A percentile compares a stretch with the other conserved stretches of the same genome.
phyloP scores from a whole-genome alignment of 2,888 invertebrate species.

The Rotaria sp. region DNA sequence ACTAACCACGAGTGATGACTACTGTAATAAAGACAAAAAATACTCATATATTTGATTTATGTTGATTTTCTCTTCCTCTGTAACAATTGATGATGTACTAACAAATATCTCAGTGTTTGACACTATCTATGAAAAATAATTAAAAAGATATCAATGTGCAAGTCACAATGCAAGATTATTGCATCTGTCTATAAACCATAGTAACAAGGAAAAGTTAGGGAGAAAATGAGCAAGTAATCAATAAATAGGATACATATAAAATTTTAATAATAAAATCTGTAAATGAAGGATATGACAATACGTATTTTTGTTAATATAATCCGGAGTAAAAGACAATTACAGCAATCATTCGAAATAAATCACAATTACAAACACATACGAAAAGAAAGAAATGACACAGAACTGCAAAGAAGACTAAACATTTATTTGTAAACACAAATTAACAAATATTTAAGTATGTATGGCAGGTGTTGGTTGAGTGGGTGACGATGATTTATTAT shows the following conservation, averaged over 20 bases:
- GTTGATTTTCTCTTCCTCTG: too few species aligned
- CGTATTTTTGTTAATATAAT: background rate
- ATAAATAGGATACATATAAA: background rate
- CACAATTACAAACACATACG: slow-evolving; percentile 1
- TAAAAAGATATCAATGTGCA: too few species aligned
- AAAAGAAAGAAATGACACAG: background rate
- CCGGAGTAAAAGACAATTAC: background rate
- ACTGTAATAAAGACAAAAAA: too few species aligned
- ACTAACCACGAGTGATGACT: too few species aligned
- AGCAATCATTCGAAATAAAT: background rate
- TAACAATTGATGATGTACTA: too few species aligned
- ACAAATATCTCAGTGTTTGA: too few species aligned
- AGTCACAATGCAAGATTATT: too few species aligned
- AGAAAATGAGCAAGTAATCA: background rate
- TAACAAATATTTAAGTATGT: background rate
- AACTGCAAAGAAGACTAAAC: background rate
- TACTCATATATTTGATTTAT: too few species aligned
- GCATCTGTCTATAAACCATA: too few species aligned
- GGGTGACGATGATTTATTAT: background rate
- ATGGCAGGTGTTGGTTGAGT: background rate
- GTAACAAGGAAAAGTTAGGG: too few species aligned
- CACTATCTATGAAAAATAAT: too few species aligned
- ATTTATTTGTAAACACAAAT: background rate
- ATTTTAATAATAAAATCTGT: background rate
- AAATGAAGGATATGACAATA: background rate